phyloP scores from a whole-genome alignment of 2,113 vertebrate species.

The Leptobrachium ailaonicum region DNA sequence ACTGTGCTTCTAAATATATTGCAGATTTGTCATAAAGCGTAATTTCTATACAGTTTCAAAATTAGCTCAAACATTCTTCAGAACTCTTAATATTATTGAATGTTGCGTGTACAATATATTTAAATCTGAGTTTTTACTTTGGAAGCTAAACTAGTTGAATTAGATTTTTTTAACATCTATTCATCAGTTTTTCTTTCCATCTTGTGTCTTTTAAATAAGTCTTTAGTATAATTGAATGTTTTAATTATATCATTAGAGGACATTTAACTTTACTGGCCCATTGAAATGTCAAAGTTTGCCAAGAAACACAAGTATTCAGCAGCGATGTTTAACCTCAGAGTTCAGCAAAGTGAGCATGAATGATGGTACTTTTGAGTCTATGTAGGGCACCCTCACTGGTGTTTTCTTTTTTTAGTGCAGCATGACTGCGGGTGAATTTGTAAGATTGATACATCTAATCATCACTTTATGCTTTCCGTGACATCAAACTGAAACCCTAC shows the following conservation, averaged over 20 bases:
- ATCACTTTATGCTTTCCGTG: slow-evolving; percentile 17
- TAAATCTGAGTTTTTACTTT: too few species aligned
- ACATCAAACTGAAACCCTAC: neutral
- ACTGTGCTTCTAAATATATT: too few species aligned
- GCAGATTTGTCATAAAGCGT: too few species aligned
- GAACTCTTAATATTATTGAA: too few species aligned
- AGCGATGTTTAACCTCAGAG: neutral
- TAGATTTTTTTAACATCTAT: too few species aligned
- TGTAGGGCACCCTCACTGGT: neutral
- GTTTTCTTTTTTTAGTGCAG: neutral
- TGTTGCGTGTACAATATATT: too few species aligned
- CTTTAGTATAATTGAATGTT: neutral
- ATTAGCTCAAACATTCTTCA: too few species aligned
- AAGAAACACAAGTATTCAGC: neutral
- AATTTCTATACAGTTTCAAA: too few species aligned
- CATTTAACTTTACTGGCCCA: neutral
- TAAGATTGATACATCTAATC: slow-evolving; percentile 22
- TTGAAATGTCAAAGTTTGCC: neutral
- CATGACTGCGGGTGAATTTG: slow-evolving; percentile 10
- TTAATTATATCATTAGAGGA: neutral
- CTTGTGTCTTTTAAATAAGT: too few species aligned
- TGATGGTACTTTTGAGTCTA: neutral
- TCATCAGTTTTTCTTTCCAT: too few species aligned
- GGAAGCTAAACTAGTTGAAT: too few species aligned
- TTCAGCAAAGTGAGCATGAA: slow-evolving; percentile 6